These are phyloP conservation scores for Pollenia angustigena DNA, from an alignment of 2,888 invertebrate species.

Conservation along the genomic window DNA sequence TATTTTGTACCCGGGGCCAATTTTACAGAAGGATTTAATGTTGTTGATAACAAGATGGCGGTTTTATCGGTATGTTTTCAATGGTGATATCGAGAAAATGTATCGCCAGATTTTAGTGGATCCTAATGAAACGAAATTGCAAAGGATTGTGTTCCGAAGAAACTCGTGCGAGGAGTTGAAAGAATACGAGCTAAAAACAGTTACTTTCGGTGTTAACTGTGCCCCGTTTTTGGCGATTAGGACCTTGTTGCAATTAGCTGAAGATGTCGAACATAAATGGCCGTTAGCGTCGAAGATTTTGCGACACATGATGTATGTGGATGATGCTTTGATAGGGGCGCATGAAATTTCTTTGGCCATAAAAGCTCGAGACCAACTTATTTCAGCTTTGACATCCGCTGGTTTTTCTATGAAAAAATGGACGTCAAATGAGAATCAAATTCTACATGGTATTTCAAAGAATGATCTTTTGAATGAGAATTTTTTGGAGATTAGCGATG, in stretches of 20 bases:
- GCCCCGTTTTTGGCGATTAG: conserved; percentile 2
- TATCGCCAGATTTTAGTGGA: conserved; percentile 70
- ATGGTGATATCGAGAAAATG: conserved; percentile 73
- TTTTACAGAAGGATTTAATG: neutral
- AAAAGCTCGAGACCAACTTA: conserved; percentile 38
- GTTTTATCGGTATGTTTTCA: conserved; percentile 44
- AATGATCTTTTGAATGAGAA: neutral
- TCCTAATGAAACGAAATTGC: conserved; percentile 56
- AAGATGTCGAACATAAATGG: conserved; percentile 40
- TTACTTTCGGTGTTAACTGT: conserved; percentile 1
- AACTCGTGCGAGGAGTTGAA: neutral
- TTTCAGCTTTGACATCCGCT: conserved; percentile 19
- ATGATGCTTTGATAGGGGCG: conserved; percentile 57
- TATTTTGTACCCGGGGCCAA: neutral
- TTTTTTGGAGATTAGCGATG: conserved; percentile 8
- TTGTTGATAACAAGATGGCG: too few species aligned
- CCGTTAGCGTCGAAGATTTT: conserved; percentile 57
- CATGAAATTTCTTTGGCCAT: conserved; percentile 54
- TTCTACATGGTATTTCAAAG: neutral
- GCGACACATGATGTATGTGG: conserved; percentile 43
- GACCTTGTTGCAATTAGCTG: conserved; percentile 46
- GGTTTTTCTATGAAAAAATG: conserved; percentile 1
- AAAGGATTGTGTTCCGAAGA: conserved; percentile 65
- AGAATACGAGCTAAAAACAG: conserved; percentile 57
- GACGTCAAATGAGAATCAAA: neutral